Percentiles rank a stretch among this genome's conserved stretches.
Conservation (phyloP, 2,888 invertebrate species). For the Apotomis turbidana region DNA sequence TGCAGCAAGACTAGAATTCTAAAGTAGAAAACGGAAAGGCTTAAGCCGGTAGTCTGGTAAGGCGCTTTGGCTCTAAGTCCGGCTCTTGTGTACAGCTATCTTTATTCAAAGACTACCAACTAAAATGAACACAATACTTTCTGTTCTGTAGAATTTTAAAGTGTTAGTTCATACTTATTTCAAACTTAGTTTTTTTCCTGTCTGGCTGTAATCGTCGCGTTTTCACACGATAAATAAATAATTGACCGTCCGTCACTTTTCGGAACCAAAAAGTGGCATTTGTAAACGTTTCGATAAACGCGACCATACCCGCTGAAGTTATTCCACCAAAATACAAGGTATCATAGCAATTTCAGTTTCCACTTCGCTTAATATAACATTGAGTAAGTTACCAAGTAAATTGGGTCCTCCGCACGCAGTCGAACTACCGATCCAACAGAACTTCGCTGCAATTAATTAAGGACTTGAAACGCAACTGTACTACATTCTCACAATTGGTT, state of each 20-base stretch:
- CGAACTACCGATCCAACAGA: constrained; percentile 53
- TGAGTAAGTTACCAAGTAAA: constrained; percentile 47
- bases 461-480: constrained; percentile 52
- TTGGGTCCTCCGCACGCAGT: constrained; percentile 46
- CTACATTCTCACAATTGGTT: constrained; percentile 46
- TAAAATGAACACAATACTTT: constrained; percentile 2
- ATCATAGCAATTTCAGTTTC: constrained; percentile 23
- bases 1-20: neutral
- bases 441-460: constrained; percentile 61
- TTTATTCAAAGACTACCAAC: neutral
- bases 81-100: neutral
- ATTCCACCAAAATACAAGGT: constrained; percentile 8
- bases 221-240: no score
- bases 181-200: no score
- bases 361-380: constrained; percentile 20
- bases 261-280: no score
- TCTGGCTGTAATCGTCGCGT: no score
- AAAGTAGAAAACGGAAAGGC: neutral
- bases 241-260: no score
- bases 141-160: neutral
- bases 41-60: neutral
- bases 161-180: no score
- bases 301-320: no score
- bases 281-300: no score
- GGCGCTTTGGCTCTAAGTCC: neutral